Conservation (phyloP, 2,113 vertebrate species). For the Neofelis nebulosa region DNA sequence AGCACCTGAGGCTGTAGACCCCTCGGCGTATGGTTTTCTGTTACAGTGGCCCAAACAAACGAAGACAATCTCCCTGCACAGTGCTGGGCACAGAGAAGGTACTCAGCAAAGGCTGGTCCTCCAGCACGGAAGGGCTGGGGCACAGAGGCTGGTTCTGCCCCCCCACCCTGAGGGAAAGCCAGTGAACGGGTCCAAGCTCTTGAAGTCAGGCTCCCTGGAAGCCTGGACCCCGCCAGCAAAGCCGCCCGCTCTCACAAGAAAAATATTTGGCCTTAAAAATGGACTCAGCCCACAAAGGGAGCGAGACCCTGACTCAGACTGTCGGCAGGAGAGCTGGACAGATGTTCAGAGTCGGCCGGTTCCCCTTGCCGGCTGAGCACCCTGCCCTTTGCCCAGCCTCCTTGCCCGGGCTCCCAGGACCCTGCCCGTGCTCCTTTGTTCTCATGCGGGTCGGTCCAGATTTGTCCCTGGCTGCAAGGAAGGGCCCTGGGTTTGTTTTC, state of each 20-base stretch:
- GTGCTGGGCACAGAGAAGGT: background rate
- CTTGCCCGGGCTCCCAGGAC: background rate
- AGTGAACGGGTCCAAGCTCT: background rate
- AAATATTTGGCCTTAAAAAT: conserved; percentile 61
- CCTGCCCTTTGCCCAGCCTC: background rate
- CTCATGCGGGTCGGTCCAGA: background rate
- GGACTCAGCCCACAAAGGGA: background rate
- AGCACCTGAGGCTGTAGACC: background rate
- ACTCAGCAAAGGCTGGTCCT: background rate
- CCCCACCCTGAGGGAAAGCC: background rate
- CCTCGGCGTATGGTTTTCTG: fast-evolving
- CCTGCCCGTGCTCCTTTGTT: background rate
- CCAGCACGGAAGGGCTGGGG: background rate
- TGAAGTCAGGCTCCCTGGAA: background rate
- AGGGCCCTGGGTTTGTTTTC: conserved; percentile 51
- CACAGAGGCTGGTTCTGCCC: background rate
- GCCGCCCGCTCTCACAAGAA: background rate
- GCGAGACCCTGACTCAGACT: background rate
- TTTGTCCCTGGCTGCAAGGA: conserved; percentile 46
- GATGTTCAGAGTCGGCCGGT: background rate
- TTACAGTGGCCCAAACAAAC: fast-evolving
- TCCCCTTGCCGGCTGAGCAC: background rate
- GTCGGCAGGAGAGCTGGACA: background rate
- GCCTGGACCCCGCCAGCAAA: background rate
- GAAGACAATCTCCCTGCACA: fast-evolving